Evolutionary conservation across 2,797 vertebrate species (phyloP).

Genomic region (Loris lydekkerianus): DNA sequence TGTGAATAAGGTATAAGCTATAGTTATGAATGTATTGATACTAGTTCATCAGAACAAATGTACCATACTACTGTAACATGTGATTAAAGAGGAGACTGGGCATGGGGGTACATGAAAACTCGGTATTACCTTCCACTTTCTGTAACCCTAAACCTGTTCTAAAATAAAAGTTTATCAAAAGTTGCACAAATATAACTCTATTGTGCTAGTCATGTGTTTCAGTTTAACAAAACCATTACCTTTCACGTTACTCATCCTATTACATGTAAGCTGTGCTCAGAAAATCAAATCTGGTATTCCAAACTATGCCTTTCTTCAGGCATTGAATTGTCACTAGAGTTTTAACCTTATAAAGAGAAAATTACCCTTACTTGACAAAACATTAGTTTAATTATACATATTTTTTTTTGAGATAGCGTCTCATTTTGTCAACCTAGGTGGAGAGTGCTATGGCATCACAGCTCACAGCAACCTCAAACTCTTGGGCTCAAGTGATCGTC

Average conservation of each 20-base stretch:
- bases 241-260: conserved; percentile 14
- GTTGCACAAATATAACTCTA: neutral
- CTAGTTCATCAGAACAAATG: conserved; percentile 16
- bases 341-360: conserved; percentile 59
- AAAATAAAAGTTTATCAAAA: conserved; percentile 48
- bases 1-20: neutral
- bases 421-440: too few species aligned
- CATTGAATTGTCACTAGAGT: neutral
- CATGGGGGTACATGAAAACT: neutral
- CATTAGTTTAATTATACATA: neutral
- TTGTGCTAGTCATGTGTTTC: neutral
- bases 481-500: too few species aligned
- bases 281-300: neutral
- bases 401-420: neutral
- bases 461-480: too few species aligned
- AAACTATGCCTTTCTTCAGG: neutral
- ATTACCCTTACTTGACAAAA: conserved; percentile 5
- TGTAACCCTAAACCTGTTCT: conserved; percentile 4
- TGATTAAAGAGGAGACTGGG: neutral
- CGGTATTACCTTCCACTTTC: neutral
- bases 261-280: neutral
- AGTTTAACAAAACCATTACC: conserved; percentile 28
- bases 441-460: too few species aligned
- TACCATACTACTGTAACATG: neutral
- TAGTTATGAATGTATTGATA: neutral